Base-by-base conservation (phyloP, 2,888 invertebrate genomes). In the Neria commutata region DNA sequence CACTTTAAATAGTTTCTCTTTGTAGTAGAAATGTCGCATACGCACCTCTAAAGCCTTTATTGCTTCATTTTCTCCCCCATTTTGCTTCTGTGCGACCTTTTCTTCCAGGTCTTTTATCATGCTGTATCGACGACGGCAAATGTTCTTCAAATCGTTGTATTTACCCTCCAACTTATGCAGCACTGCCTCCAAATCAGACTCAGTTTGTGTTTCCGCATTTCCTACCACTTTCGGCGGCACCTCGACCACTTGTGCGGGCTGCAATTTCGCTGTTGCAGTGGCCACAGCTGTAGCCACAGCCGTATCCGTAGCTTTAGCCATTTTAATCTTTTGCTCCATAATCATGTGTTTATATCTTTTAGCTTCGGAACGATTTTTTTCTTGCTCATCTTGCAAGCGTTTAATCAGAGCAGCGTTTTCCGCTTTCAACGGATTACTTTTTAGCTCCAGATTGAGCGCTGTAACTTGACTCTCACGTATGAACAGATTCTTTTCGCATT, bases 381-480 rank as follows among this genome's bases (percentile, higher is more conserved):
- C 69, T 50, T 79, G 74, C 48, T 77, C 76, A 2, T 78, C 78
- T 19, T 67, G 62, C 1, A 81, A 57, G 3, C 76, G 70, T 46
- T 75, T 76, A 34, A 72, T 76, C 0, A 81, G 61, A 14, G 55
- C 61, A 0, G 71, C 73, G 54, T 74, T 75, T 59, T 81, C 79
- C 2, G 73, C 69, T 56, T 77, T 79, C 0, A 79, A 57, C 0
- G 81, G 79, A 67, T 81, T 76, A 56, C 72, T 72, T 61, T 75
- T 76, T 2, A 77, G 51, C 63, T 80, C 73, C 60, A 78, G 69
- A 2, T 66, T 71, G 0, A 79, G 60, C 0, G 71, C 73, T 2
- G 74, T 74, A 10, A 80, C 75, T 61, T 77, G 77, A 40, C 77
- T 74, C 11, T 76, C 76, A 23, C 68, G 70, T 49, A 80, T 75